Evolutionary conservation across 2,113 vertebrate species (phyloP).

Genomic region (Henicopernis longicauda): DNA sequence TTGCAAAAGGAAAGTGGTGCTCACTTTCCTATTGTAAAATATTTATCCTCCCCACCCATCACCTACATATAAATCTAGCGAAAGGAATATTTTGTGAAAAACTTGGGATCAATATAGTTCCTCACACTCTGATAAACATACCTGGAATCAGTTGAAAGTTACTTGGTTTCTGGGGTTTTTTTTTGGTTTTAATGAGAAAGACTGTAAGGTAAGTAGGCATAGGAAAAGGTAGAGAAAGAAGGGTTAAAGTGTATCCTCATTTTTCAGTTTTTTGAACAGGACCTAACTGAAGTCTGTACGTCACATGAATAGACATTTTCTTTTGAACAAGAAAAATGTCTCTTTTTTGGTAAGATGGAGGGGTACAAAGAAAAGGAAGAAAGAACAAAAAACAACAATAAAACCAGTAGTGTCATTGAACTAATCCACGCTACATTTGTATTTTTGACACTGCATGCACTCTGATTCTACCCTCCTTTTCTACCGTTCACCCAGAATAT

Average conservation of each 20-base stretch:
- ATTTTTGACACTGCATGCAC: neutral
- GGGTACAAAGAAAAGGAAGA: neutral
- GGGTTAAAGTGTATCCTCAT: neutral
- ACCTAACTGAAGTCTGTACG: neutral
- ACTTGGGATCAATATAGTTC: neutral
- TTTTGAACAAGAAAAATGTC: neutral
- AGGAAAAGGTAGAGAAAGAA: neutral
- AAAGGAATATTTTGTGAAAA: neutral
- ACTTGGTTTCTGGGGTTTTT: rapidly evolving
- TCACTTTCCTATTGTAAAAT: neutral
- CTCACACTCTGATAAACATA: neutral
- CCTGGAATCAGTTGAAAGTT: neutral
- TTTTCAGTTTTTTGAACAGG: neutral
- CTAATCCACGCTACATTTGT: neutral
- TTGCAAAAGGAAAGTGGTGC: neutral
- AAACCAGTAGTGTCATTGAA: neutral
- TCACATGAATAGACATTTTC: neutral
- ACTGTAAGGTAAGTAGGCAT: neutral
- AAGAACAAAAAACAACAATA: neutral
- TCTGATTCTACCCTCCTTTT: neutral
- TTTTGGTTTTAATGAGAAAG: neutral
- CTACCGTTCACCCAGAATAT: neutral
- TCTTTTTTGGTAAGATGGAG: neutral
- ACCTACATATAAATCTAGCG: neutral
- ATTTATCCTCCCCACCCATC: neutral